These are phyloP conservation scores for Trematomus bernacchii DNA, from an alignment of 2,797 vertebrate species.

Conservation along the genomic window DNA sequence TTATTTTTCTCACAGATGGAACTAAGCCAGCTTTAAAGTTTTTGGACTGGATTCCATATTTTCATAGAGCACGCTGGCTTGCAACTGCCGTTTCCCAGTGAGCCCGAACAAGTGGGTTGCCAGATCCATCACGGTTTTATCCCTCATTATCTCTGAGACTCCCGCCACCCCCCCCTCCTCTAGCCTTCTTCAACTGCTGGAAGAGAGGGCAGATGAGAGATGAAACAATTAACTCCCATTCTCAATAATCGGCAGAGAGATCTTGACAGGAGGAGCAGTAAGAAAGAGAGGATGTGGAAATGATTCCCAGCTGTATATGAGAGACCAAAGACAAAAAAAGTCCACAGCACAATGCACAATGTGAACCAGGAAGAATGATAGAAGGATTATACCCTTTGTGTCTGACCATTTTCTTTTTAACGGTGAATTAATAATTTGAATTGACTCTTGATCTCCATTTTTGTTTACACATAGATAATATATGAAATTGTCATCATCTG, in stretches of 20 bases:
- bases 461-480: neutral
- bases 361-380: neutral
- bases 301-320: constrained; percentile 30
- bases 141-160: constrained; percentile 71
- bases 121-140: constrained; percentile 72
- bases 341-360: neutral
- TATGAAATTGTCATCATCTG: neutral
- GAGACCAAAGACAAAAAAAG: neutral
- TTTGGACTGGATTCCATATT: constrained; percentile 52
- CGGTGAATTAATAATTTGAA: too few species aligned
- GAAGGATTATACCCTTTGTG: neutral
- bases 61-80: constrained; percentile 49
- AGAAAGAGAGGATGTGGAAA: constrained; percentile 53
- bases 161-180: constrained; percentile 24
- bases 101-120: constrained; percentile 63
- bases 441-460: neutral
- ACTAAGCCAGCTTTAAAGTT: constrained; percentile 57
- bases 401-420: too few species aligned
- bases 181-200: constrained; percentile 52
- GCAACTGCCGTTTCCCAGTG: constrained; percentile 57
- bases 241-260: constrained; percentile 70
- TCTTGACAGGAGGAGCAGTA: constrained; percentile 50
- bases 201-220: constrained; percentile 64
- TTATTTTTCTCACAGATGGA: constrained; percentile 50
- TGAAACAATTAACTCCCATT: constrained; percentile 78